Percentiles rank a stretch among this genome's conserved stretches.
These are phyloP conservation scores for Styela plicata DNA, from an alignment of 23 tunicate species.

Conservation along the genomic window DNA sequence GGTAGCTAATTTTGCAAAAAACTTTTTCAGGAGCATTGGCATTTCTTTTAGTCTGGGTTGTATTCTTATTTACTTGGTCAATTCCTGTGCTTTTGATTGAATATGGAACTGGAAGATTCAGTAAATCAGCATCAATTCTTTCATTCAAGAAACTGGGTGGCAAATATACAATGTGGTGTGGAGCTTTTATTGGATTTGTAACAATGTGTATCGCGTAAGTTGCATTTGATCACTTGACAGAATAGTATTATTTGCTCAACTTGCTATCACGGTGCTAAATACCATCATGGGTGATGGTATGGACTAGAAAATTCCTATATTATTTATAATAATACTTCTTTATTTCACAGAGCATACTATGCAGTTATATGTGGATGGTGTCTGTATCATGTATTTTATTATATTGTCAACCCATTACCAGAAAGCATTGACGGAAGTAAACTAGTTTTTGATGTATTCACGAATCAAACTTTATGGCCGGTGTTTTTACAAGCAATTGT, in stretches of 20 bases:
- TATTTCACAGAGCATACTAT: conserved; percentile 44
- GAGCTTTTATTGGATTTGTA: conserved; percentile 85
- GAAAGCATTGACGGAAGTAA: conserved; percentile 25
- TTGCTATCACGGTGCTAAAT: too few species aligned
- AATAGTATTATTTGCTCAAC: too few species aligned
- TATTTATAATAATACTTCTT: too few species aligned
- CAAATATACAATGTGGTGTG: conserved; percentile 77
- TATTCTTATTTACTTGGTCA: conserved; percentile 78
- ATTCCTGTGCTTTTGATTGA: conserved; percentile 73
- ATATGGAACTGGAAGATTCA: conserved; percentile 73
- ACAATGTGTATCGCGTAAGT: conserved; percentile 57
- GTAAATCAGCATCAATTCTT: conserved; percentile 46
- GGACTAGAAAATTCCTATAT: too few species aligned
- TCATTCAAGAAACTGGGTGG: conserved; percentile 74
- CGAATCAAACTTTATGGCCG: conserved; percentile 51
- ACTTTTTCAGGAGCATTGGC: conserved; percentile 53
- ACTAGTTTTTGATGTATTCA: conserved; percentile 36
- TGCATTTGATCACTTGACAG: too few species aligned
- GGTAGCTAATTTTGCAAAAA: too few species aligned
- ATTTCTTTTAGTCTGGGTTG: conserved; percentile 58
- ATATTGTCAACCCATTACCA: conserved; percentile 68
- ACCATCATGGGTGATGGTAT: too few species aligned
- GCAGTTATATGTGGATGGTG: conserved; percentile 93
- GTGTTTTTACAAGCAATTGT: conserved; percentile 73
- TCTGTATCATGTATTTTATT: conserved; percentile 70